Evolutionary conservation across 2,888 invertebrate species (phyloP), one percentile per base, ranked within the genome.

Genomic region (Lissonota sp.): DNA sequence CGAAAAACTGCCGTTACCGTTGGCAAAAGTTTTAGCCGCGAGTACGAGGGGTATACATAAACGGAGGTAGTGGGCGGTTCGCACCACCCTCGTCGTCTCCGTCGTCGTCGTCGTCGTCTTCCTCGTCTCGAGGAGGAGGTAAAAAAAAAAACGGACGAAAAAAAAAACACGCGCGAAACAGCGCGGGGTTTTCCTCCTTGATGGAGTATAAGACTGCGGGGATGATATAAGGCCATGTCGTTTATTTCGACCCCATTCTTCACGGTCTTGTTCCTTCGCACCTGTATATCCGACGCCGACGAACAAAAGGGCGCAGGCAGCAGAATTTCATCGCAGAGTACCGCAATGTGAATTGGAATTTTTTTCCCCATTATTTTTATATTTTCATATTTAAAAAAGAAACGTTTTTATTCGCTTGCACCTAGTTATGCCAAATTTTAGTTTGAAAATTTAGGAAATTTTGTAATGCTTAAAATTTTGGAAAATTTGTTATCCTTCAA

Each of bases 1-100:
- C 85, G 86, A 87, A 88, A 90, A 90, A 88, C 87, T 86, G 86
- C 86, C 69, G 55, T 53, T 62, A 37, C 69, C 75, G 63, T 76
- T 80, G 79, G 77, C 72, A 78, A 80, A 83, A 84, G 81, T 85
- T 83, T 79, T 73, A 84, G 77, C 66, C 67, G 62, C 71, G 53
- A 55, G 62, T 69, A 66, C 71, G 53, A 55, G 62, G 71, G 64
- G 76, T 60, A 71, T 55, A 67, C n/a, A 53, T 75, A 75, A 51
- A 53, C 53, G 64, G n/a, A 49, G 63, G 63, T 51, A 16, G 51
- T 39, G 16, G 49, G 55, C 46, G 42, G 55, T 42, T 53, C 42
- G 49, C 60, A 40, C 74, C 67, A 76, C 62, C 70, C 70, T 51
- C 46, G 46, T 44, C 40, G 55, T 51, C 14, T 37, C 64, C 44